phyloP scores from a whole-genome alignment of 2,888 invertebrate genomes.

The Elmis aenea region DNA sequence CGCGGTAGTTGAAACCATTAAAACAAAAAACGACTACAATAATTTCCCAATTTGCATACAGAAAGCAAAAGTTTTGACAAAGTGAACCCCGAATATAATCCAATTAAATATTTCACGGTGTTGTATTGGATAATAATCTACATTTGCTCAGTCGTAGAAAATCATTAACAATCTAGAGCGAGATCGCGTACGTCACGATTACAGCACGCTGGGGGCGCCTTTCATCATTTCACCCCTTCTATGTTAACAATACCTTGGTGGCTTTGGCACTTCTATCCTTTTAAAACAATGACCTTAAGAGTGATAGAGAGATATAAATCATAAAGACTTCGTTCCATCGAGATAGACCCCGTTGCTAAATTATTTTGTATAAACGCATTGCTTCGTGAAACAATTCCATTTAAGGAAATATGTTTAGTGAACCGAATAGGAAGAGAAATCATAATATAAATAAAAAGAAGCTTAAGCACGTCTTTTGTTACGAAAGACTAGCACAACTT shows the following conservation, averaged over 20 bases:
- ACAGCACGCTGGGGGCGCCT: conserved; percentile 25
- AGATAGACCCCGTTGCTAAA: no score
- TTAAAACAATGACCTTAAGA: no score
- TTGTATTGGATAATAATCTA: conserved; percentile 24
- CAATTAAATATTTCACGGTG: conserved; percentile 20
- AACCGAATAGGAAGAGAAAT: no score
- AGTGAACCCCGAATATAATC: conserved; percentile 12
- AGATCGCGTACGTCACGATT: conserved; percentile 23
- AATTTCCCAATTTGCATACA: conserved; percentile 17
- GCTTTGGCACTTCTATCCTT: conserved; percentile 11
- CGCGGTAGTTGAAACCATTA: conserved; percentile 6
- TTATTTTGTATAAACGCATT: no score
- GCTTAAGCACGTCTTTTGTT: no score
- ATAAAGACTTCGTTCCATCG: no score
- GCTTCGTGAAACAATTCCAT: no score
- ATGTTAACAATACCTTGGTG: conserved; percentile 24
- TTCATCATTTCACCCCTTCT: conserved; percentile 27
- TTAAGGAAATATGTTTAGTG: no score
- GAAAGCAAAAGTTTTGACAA: conserved; percentile 20
- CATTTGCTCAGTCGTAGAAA: conserved; percentile 20
- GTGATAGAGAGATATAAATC: no score
- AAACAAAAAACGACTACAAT: conserved; percentile 10
- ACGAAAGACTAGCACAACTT: no score
- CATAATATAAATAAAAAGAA: no score
- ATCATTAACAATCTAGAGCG: conserved; percentile 20